Conservation (phyloP, 2,113 vertebrate species). For the Callaeas wilsoni region DNA sequence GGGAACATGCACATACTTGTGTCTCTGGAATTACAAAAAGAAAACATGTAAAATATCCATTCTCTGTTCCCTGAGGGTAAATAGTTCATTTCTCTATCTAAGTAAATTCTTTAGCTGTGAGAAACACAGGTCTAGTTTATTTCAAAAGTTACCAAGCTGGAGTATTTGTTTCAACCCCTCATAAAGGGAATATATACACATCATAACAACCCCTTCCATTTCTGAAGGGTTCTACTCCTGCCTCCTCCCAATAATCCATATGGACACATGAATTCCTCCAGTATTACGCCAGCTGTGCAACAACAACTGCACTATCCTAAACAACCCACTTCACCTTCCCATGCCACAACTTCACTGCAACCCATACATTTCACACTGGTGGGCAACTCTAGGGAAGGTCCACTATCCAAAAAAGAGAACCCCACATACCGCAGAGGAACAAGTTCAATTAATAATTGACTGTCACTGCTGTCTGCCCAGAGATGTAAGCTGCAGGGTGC, state of each 20-base stretch:
- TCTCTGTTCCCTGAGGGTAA: neutral
- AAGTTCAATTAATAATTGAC: neutral
- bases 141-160: neutral
- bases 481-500: neutral
- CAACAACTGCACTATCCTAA: neutral
- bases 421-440: neutral
- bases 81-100: neutral
- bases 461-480: neutral
- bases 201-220: neutral
- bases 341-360: neutral
- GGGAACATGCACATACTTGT: neutral
- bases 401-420: neutral
- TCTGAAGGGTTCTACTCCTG: neutral
- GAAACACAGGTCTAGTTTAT: neutral
- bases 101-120: neutral
- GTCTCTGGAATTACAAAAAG: neutral
- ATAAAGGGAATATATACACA: neutral
- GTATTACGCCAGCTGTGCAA: neutral
- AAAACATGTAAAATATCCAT: neutral
- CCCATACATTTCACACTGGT: rapidly evolving
- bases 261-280: neutral
- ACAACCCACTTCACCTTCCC: neutral
- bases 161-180: neutral
- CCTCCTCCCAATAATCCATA: neutral
- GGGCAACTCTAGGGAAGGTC: neutral